Evolutionary conservation across 2,113 vertebrate genomes (phyloP).

Genomic region (Phocoena sinus): DNA sequence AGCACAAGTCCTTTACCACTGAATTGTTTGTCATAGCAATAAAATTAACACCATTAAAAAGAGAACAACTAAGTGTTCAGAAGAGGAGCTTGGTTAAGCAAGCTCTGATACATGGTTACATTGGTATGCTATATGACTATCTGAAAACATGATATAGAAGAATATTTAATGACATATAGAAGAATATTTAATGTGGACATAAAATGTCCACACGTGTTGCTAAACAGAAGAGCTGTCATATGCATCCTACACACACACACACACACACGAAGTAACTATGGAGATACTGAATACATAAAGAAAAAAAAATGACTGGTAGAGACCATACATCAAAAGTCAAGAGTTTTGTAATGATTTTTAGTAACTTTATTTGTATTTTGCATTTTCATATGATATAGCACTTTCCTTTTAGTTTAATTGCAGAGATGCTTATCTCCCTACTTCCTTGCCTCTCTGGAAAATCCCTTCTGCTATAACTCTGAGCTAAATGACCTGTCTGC

Average conservation of each 20-base stretch:
- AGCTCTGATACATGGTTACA: not conserved
- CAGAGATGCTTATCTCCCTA: not conserved
- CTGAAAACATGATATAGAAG: not conserved
- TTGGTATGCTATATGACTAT: not conserved
- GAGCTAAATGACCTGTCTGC: not conserved
- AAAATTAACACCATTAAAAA: not conserved
- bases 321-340: not conserved
- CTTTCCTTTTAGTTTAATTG: not conserved
- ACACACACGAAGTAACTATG: too few relatives aligned
- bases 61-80: not conserved
- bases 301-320: not conserved
- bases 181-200: not conserved
- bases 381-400: not conserved
- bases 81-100: not conserved
- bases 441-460: not conserved
- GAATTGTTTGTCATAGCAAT: not conserved
- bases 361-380: not conserved
- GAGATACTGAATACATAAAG: not conserved
- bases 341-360: not conserved
- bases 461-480: not conserved
- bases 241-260: not conserved
- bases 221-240: not conserved
- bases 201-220: not conserved
- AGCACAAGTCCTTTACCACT: not conserved
- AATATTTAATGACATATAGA: not conserved